These are phyloP conservation scores for Pelvicachromis taeniatus DNA, from an alignment of 2,113 vertebrate genomes.

Conservation along the genomic window DNA sequence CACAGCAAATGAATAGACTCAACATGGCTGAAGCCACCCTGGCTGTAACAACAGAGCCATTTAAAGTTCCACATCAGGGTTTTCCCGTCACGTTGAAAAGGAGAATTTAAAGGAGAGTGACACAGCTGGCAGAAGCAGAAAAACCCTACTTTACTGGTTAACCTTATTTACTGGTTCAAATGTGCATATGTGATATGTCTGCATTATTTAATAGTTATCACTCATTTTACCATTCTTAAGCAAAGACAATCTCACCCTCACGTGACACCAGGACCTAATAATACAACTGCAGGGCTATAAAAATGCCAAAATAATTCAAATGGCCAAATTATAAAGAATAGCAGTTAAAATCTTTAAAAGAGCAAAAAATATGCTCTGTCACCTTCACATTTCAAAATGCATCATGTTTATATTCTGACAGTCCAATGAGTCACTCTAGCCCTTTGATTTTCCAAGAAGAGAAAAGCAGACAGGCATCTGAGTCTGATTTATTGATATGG, in stretches of 20 bases:
- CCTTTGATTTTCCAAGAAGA: neutral
- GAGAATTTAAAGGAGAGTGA: neutral
- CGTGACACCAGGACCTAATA: neutral
- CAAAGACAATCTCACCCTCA: neutral
- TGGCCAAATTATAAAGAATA: neutral
- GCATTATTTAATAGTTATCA: neutral
- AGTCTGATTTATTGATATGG: conserved; percentile 21
- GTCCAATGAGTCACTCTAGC: neutral
- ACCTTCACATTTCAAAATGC: conserved; percentile 14
- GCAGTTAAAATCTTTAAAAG: neutral
- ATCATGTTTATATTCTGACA: neutral
- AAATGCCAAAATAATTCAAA: neutral
- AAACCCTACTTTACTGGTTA: neutral
- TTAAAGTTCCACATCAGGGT: conserved; percentile 2
- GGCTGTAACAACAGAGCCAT: neutral
- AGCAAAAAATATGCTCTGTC: neutral
- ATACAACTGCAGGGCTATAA: neutral
- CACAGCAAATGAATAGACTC: neutral
- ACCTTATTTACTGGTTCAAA: neutral
- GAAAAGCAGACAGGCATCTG: neutral
- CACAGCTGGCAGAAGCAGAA: neutral
- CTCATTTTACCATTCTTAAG: neutral
- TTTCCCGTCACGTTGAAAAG: neutral
- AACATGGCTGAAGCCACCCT: neutral
- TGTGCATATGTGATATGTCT: neutral